A percentile compares a stretch with the other conserved stretches of the same genome.
Conservation (phyloP, 1,140 invertebrate species). For the Rhyzopertha dominica region DNA sequence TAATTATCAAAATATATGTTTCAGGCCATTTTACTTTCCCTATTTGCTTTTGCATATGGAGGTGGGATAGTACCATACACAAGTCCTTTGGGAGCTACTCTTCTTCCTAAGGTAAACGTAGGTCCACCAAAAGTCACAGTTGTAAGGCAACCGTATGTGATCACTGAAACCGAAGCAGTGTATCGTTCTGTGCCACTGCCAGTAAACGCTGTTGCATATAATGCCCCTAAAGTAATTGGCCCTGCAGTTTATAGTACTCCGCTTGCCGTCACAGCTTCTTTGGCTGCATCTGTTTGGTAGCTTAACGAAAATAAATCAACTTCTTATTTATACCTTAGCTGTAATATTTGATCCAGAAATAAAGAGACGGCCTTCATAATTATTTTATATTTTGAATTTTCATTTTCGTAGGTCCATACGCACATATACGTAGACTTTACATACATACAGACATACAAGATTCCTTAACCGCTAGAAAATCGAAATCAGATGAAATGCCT, state of each 20-base stretch:
- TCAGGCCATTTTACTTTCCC: too few species aligned
- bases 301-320: too few species aligned
- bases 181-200: conserved; percentile 5
- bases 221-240: conserved; percentile 2
- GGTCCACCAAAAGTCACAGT: conserved; percentile 4
- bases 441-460: conserved; percentile 42
- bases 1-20: too few species aligned
- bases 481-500: conserved; percentile 13
- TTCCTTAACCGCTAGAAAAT: conserved; percentile 24
- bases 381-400: conserved; percentile 40
- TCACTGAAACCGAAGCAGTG: background rate
- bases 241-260: too few species aligned
- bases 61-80: conserved; percentile 4
- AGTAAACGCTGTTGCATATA: conserved; percentile 5
- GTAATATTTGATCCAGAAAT: too few species aligned
- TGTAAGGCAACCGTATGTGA: conserved; percentile 1
- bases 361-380: too few species aligned
- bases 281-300: too few species aligned
- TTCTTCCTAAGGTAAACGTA: conserved; percentile 7
- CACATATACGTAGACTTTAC: conserved; percentile 36
- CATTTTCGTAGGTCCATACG: conserved; percentile 39
- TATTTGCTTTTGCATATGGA: conserved; percentile 1
- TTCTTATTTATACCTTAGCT: too few species aligned
- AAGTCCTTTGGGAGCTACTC: conserved; percentile 4
- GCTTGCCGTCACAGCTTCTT: too few species aligned